phyloP scores from a whole-genome alignment of 2,888 invertebrate genomes.

The Cistogaster globosa region DNA sequence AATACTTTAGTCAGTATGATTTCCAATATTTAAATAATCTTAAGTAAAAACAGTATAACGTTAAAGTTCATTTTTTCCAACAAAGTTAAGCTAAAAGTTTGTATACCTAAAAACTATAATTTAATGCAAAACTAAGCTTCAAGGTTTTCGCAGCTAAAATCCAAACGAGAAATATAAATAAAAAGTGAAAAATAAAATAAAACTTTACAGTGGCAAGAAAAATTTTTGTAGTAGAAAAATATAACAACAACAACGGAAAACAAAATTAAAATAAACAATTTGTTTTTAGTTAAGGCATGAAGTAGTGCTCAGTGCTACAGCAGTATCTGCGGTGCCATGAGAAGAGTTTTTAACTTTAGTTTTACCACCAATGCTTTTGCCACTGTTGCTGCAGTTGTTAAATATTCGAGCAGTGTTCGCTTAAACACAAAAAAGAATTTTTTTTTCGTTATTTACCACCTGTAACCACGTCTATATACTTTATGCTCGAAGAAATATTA shows the following conservation, averaged over 20 bases:
- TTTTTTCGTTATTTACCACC: slow-evolving; percentile 66
- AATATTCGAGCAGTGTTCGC: slow-evolving; percentile 32
- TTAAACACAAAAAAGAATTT: slow-evolving; percentile 33
- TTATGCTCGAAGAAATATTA: slow-evolving; percentile 71
- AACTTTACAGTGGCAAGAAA: slow-evolving; percentile 17
- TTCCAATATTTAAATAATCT: slow-evolving; percentile 45
- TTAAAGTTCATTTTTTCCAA: slow-evolving; percentile 16
- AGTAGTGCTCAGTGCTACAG: slow-evolving; percentile 23
- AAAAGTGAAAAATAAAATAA: slow-evolving; percentile 18
- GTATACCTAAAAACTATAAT: slow-evolving; percentile 48
- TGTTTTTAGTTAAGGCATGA: slow-evolving; percentile 64
- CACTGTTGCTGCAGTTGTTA: slow-evolving; percentile 22
- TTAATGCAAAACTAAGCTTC: slow-evolving; percentile 50
- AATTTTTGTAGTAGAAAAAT: slow-evolving; percentile 15
- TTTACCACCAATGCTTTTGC: slow-evolving; percentile 44
- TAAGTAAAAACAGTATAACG: slow-evolving; percentile 13
- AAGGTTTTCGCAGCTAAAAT: slow-evolving; percentile 48
- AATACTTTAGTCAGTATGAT: slow-evolving; percentile 25
- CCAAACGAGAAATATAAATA: slow-evolving; percentile 19
- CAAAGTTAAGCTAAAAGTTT: slow-evolving; percentile 31
- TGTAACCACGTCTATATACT: slow-evolving; percentile 69
- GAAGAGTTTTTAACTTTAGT: slow-evolving; percentile 40
- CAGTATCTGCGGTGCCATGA: slow-evolving; percentile 5
- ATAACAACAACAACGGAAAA: slow-evolving; percentile 29
- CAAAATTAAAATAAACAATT: slow-evolving; percentile 65